Evolutionary conservation across 2,113 vertebrate species (phyloP).

Genomic region (Oceanites oceanicus): DNA sequence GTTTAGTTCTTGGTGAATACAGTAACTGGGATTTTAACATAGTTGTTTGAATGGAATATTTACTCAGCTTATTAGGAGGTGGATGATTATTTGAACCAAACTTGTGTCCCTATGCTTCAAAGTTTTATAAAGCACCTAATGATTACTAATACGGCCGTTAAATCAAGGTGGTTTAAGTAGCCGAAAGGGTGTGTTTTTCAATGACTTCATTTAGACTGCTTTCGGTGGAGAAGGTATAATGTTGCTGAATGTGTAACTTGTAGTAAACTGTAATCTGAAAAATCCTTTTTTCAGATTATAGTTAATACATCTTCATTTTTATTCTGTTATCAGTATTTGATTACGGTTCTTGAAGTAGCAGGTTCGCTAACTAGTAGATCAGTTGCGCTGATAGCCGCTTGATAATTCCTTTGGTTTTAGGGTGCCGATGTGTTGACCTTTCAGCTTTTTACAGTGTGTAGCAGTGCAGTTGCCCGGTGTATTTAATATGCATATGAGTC

Average conservation of each 20-base stretch:
- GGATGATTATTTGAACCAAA: background rate
- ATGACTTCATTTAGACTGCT: background rate
- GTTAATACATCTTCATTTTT: background rate
- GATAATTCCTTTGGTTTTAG: background rate
- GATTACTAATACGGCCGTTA: background rate
- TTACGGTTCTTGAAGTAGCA: background rate
- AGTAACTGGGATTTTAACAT: background rate
- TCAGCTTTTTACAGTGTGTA: background rate
- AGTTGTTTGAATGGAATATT: background rate
- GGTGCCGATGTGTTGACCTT: background rate
- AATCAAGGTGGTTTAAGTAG: background rate
- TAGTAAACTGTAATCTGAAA: too few species aligned
- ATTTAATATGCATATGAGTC: rapidly evolving
- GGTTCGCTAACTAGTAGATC: background rate
- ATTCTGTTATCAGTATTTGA: background rate
- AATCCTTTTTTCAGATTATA: background rate
- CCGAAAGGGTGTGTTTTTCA: background rate
- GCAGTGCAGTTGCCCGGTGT: background rate
- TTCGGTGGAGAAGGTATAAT: background rate
- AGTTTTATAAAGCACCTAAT: background rate
- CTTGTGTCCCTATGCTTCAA: background rate
- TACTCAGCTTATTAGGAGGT: background rate
- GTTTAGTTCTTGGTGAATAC: background rate
- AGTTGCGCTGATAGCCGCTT: background rate
- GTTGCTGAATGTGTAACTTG: background rate